Percentiles rank a stretch among this genome's conserved stretches.
Evolutionary conservation across 2,113 vertebrate genomes (phyloP).

Genomic region (Rhinopomastus cyanomelas): DNA sequence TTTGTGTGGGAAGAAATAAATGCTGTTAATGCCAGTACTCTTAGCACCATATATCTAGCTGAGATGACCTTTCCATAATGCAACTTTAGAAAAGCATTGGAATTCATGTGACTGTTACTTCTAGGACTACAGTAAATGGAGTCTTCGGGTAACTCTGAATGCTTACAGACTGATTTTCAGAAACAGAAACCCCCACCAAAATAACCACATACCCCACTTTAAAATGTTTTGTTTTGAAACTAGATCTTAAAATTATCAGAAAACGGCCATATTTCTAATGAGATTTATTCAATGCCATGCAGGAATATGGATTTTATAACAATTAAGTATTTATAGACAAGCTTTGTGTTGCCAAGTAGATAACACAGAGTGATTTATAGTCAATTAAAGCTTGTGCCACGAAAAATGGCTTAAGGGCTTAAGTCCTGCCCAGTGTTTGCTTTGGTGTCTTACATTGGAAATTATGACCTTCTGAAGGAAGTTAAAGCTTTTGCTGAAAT

Average conservation of each 20-base stretch:
- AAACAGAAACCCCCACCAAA: background rate
- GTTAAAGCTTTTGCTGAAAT: background rate
- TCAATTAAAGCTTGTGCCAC: conserved; percentile 5
- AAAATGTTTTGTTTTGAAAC: background rate
- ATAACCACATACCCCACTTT: fast-evolving
- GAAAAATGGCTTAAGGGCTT: background rate
- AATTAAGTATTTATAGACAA: conserved; percentile 18
- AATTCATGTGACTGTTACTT: background rate
- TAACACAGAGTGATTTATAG: background rate
- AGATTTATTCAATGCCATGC: background rate
- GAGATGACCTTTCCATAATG: background rate
- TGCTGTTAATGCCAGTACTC: background rate
- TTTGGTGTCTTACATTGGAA: background rate
- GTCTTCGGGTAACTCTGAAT: background rate
- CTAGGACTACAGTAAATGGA: background rate
- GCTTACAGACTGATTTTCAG: background rate
- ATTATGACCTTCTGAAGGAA: background rate
- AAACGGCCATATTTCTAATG: background rate
- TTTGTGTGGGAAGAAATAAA: background rate
- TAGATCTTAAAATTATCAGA: background rate
- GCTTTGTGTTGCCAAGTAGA: background rate
- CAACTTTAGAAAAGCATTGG: background rate
- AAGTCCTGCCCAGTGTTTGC: background rate
- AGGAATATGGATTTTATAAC: background rate
- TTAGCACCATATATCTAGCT: background rate